Base-by-base conservation (phyloP, 2,888 invertebrate genomes). In the Drosophila testacea region DNA sequence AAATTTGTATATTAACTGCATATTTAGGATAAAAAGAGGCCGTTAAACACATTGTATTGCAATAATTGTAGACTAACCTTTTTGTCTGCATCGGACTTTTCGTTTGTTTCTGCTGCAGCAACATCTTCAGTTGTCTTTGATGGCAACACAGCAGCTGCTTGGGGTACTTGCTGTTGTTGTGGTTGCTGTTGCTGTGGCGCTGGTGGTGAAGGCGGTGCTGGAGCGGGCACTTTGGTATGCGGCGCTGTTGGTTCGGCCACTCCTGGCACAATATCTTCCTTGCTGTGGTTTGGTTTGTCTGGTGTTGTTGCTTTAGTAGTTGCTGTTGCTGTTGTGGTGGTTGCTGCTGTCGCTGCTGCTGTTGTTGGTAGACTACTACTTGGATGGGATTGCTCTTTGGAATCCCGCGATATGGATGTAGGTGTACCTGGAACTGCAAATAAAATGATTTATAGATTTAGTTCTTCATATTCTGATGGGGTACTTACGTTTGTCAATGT, bases 401-500 rank as follows among this genome's bases (percentile, higher is more conserved):
- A 91, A 85, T 92, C 91, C 83, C 90, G 91, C 77, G 90, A 84
- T 82, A 92, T 89, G 79, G 92, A 91, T 89, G 92, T 92, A 81
- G 92, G 92, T 85, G 92, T 92, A 89, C 92, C 92, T 91, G 92
- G 92, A 90, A 92, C 92, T 92, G 41, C 34, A 54, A 7, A 9
- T 0, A 7, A 1, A 6, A 27, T 4, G 0, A 9, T 16, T 27
- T 51, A 22, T 48, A 22, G 3, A 51, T 41, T 6, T 4, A 4
- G 1, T 9, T 1, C 11, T 22, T 1, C 4, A 0, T 2, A 27
- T 16, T 22, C 4, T 38, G 5, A 9, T 4, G 6, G 0, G 13
- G 3, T 27, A 39, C 90, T 87, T 86, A 92, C 92, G 88, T 94
- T 97, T 97, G 93, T 97, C 97, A 93, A 95, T 95, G 93, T 96